A percentile compares a stretch with the other conserved stretches of the same genome.
Evolutionary conservation across 2,113 vertebrate species (phyloP).

Genomic region (Hiodon tergisus): DNA sequence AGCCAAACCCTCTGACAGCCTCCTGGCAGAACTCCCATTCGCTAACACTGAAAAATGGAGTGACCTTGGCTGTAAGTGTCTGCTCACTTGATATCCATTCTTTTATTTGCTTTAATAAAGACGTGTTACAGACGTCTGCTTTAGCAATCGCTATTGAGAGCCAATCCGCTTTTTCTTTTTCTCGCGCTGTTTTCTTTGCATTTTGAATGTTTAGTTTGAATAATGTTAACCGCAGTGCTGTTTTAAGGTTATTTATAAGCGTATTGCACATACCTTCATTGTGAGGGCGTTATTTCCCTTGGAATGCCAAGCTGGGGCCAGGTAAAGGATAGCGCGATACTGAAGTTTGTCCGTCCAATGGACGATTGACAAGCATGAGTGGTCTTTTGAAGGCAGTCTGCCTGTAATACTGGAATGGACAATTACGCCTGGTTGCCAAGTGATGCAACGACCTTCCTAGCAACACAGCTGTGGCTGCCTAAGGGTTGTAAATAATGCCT

Average conservation of each 20-base stretch:
- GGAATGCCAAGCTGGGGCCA: neutral
- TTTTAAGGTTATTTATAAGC: neutral
- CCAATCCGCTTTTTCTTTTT: too few relatives aligned
- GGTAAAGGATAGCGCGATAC: neutral
- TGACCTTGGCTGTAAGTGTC: conserved; percentile 63
- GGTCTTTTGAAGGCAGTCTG: neutral
- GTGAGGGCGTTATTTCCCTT: neutral
- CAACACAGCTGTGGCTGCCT: conserved; percentile 35
- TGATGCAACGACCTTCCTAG: conserved; percentile 28
- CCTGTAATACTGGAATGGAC: conserved; percentile 2
- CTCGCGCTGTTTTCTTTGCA: too few relatives aligned
- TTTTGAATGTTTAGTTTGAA: neutral
- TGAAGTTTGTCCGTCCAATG: neutral
- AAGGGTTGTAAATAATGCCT: conserved; percentile 25
- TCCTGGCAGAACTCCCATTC: conserved; percentile 75
- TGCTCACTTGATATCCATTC: neutral
- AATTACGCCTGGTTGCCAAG: conserved; percentile 19
- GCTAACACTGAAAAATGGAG: conserved; percentile 63
- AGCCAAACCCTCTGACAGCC: conserved; percentile 32
- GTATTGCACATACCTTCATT: neutral
- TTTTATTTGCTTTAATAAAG: too few relatives aligned
- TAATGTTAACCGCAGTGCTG: neutral
- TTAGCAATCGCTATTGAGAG: neutral
- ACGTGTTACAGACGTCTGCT: neutral
- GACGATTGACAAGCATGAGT: neutral